phyloP scores from a whole-genome alignment of 2,113 vertebrate genomes.

The Cisticola juncidis region DNA sequence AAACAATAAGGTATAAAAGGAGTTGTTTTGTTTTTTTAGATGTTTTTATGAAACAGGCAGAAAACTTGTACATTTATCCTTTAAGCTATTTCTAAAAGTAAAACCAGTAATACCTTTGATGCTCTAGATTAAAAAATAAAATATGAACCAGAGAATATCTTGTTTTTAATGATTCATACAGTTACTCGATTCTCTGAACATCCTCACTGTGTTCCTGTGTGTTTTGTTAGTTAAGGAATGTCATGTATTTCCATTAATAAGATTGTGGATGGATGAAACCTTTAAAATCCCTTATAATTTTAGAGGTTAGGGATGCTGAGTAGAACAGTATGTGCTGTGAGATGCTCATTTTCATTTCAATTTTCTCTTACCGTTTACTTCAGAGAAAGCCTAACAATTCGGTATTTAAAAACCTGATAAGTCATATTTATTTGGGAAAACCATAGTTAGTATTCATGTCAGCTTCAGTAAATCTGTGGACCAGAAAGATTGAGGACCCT shows the following conservation, averaged over 20 bases:
- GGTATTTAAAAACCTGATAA: neutral
- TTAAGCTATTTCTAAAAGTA: neutral
- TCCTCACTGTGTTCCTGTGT: neutral
- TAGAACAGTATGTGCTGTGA: neutral
- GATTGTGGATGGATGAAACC: neutral
- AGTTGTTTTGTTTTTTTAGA: neutral
- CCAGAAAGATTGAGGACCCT: neutral
- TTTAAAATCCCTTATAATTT: neutral
- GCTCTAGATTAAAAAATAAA: neutral
- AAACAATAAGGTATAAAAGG: conserved; percentile 89
- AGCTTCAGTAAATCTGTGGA: neutral
- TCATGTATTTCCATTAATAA: neutral
- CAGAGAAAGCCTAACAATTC: neutral
- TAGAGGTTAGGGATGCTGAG: neutral
- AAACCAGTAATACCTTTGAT: neutral
- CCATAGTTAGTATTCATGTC: neutral
- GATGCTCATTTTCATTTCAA: neutral
- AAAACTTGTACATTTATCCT: neutral
- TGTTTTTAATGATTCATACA: neutral
- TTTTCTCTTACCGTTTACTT: neutral
- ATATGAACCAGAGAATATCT: neutral
- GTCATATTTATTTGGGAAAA: neutral
- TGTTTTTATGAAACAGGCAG: neutral
- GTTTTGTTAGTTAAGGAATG: neutral
- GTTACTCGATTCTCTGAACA: neutral